phyloP scores from a whole-genome alignment of 2,797 vertebrate genomes.

The Emydoidea blandingii region DNA sequence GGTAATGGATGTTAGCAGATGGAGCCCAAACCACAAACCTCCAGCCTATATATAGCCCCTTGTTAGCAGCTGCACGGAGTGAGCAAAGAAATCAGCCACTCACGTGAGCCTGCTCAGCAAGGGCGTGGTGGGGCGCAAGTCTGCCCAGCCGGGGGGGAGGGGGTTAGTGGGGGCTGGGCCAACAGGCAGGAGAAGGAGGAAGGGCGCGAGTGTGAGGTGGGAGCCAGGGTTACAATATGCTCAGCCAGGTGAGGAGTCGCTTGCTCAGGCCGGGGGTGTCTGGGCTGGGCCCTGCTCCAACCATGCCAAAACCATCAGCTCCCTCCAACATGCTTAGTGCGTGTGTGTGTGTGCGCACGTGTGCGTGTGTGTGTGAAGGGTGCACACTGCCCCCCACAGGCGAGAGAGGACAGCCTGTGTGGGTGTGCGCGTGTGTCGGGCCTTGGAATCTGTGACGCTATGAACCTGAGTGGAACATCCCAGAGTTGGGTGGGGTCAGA shows the following conservation, averaged over 20 bases:
- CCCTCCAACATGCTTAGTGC: background rate
- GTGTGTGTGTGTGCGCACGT: too few relatives aligned
- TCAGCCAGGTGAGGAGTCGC: background rate
- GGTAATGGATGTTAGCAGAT: background rate
- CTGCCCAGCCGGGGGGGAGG: background rate
- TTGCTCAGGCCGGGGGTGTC: too few relatives aligned
- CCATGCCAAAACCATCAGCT: too few relatives aligned
- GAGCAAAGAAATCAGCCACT: background rate
- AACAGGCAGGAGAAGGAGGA: too few relatives aligned
- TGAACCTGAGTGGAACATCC: background rate
- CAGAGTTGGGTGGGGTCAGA: background rate
- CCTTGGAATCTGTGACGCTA: too few relatives aligned
- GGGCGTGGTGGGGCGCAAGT: too few relatives aligned
- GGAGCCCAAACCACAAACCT: background rate
- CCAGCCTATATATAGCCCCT: background rate
- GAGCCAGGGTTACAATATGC: background rate
- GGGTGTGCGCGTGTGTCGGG: too few relatives aligned
- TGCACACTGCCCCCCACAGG: background rate
- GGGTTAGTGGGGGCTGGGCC: background rate
- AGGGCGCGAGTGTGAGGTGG: fast-evolving
- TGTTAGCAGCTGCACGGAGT: background rate
- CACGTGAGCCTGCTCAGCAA: background rate
- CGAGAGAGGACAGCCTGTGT: background rate
- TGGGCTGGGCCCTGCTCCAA: too few relatives aligned
- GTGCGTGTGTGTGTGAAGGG: too few relatives aligned